Conservation (phyloP, 1,140 invertebrate species). For the Helicoverpa armigera region DNA sequence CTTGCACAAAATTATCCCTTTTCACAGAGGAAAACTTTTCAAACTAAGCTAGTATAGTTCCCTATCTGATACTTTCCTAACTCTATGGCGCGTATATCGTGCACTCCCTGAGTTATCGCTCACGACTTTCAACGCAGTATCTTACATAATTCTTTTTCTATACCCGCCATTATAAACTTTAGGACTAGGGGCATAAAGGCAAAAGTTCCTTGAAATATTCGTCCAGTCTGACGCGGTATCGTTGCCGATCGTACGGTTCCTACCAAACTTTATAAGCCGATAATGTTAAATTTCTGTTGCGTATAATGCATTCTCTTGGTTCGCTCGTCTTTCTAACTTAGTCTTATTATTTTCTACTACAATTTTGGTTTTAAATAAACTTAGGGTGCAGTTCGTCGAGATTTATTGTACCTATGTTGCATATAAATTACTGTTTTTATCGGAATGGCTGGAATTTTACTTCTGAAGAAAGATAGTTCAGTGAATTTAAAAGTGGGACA, state of each 20-base stretch:
- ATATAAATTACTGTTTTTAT: conserved; percentile 24
- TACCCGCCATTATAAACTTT: conserved; percentile 41
- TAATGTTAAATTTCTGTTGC: conserved; percentile 53
- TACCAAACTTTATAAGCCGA: conserved; percentile 47
- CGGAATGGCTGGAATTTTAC: conserved; percentile 3
- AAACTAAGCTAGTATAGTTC: not conserved
- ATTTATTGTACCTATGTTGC: conserved; percentile 30
- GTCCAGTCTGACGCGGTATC: conserved; percentile 7
- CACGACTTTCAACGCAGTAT: conserved; percentile 47
- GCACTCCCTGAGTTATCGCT: conserved; percentile 41
- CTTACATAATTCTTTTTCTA: conserved; percentile 43
- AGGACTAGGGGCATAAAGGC: not conserved
- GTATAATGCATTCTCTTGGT: conserved; percentile 40
- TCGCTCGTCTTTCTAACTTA: conserved; percentile 38
- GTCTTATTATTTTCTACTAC: conserved; percentile 33
- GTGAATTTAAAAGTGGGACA: conserved; percentile 13
- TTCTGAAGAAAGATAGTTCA: not conserved
- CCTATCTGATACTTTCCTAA: conserved; percentile 45
- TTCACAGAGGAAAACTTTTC: conserved; percentile 11
- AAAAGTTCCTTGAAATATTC: conserved; percentile 24
- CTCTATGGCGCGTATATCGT: conserved; percentile 39
- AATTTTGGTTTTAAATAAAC: conserved; percentile 27
- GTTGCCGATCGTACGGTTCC: conserved; percentile 33
- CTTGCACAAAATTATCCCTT: conserved; percentile 32
- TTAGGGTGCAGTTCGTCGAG: conserved; percentile 26